Percentiles rank a stretch among this genome's conserved stretches.
Evolutionary conservation across 1,140 invertebrate species (phyloP).

Genomic region (Acromyrmex charruanus): DNA sequence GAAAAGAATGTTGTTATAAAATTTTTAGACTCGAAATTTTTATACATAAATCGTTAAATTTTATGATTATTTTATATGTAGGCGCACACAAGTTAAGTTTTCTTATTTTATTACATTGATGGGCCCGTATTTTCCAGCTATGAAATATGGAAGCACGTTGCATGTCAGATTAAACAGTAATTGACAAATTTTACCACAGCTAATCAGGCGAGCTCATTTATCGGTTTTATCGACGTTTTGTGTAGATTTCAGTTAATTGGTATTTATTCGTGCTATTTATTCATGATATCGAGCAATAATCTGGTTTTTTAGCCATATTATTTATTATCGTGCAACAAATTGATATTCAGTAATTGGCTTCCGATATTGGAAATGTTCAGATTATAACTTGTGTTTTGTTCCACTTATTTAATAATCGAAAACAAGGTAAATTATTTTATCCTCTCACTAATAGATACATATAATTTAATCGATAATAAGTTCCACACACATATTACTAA

Average conservation of each 20-base stretch:
- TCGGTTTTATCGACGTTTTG: constrained; percentile 66
- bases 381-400: constrained; percentile 40
- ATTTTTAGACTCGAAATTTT: background rate
- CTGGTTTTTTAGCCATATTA: constrained; percentile 59
- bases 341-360: constrained; percentile 68
- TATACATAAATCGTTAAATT: background rate
- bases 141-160: constrained; percentile 9
- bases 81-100: background rate
- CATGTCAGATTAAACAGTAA: constrained; percentile 44
- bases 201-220: constrained; percentile 40
- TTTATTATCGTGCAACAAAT: constrained; percentile 61
- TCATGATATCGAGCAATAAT: constrained; percentile 46
- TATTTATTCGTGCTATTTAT: constrained; percentile 64
- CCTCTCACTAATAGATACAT: constrained; percentile 11
- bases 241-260: constrained; percentile 66
- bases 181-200: constrained; percentile 43
- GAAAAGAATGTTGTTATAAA: background rate
- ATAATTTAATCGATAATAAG: constrained; percentile 32
- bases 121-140: background rate
- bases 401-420: constrained; percentile 36
- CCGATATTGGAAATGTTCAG: constrained; percentile 56
- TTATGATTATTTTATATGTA: background rate
- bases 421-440: constrained; percentile 13
- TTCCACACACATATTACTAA: constrained; percentile 8
- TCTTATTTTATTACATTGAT: background rate